Base-by-base conservation (phyloP, 92 coral and sea anemone genomes). In the Muricea muricata region DNA sequence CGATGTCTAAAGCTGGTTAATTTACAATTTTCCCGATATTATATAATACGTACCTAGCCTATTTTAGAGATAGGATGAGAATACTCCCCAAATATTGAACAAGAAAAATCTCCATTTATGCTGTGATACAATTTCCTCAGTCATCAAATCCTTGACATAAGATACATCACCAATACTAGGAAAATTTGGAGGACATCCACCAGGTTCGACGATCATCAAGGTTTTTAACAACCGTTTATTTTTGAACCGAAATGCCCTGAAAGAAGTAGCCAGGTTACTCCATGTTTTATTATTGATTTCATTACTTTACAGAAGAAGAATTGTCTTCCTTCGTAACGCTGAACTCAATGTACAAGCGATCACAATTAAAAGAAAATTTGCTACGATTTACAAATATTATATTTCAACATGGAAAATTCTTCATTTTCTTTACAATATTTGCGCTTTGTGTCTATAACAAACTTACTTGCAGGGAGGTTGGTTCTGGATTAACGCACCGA, bases 241-340 rank as follows among this genome's bases (percentile, higher is more conserved):
- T 25, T 61, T 61, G 3, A 61, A 61, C 34, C 68, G 68, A 30
- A 5, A 61, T 30, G 68, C 68, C 68, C 68, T 61, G 29, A 61
- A 52, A 5, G n/a, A 45, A 48, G 56, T 48, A 8, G 18, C 12
- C 2, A 48, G 2, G 4, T 4, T 4, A 37, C 5, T 4, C 4
- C 9, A 37, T 4, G 4, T 37, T 37, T 50, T 50, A 20, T 50
- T 50, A 3, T 3, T 15, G 13, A 11, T 50, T n/a, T n/a, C n/a
- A n/a, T n/a, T n/a, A n/a, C n/a, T n/a, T n/a, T n/a, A n/a, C n/a
- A n/a, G n/a, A n/a, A n/a, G n/a, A n/a, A n/a, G n/a, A n/a, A n/a
- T n/a, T n/a, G n/a, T n/a, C n/a, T n/a, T n/a, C n/a, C n/a, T n/a
- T n/a, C n/a, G n/a, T n/a, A n/a, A n/a, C n/a, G n/a, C n/a, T n/a